Evolutionary conservation across 2,113 vertebrate genomes (phyloP).

Genomic region (Ammodytes dubius): DNA sequence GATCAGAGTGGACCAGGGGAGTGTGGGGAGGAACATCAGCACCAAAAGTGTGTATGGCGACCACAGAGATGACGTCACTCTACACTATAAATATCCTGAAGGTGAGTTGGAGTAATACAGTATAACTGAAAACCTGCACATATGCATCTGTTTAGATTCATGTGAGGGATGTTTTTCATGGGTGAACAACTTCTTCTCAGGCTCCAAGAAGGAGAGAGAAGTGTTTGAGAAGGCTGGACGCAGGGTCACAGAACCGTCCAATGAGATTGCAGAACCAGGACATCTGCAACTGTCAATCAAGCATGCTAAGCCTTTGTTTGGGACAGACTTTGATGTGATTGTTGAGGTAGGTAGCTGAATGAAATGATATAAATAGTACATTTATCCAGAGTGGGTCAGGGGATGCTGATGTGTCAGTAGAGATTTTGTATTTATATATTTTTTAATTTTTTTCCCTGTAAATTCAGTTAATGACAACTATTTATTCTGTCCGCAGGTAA

Average conservation of each 20-base stretch:
- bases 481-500: slow-evolving; percentile 58
- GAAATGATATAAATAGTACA: neutral
- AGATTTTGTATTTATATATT: neutral
- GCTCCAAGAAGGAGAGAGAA: slow-evolving; percentile 82
- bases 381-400: neutral
- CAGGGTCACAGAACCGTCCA: neutral
- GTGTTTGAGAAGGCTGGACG: slow-evolving; percentile 82
- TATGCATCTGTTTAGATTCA: neutral
- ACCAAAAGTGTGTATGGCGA: slow-evolving; percentile 85
- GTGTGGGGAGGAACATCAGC: slow-evolving; percentile 85
- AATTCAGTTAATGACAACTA: neutral
- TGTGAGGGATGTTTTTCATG: neutral
- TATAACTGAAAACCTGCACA: neutral
- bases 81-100: slow-evolving; percentile 86
- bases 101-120: slow-evolving; percentile 58
- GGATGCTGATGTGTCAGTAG: neutral
- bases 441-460: neutral
- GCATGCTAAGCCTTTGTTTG: slow-evolving; percentile 78
- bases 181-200: slow-evolving; percentile 59
- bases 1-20: slow-evolving; percentile 51
- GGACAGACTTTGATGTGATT: slow-evolving; percentile 86
- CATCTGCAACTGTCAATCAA: slow-evolving; percentile 80
- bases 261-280: neutral
- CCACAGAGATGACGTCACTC: slow-evolving; percentile 83
- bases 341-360: slow-evolving; percentile 73